phyloP scores from a whole-genome alignment of 1,140 invertebrate species.

The Calephelis nemesis region DNA sequence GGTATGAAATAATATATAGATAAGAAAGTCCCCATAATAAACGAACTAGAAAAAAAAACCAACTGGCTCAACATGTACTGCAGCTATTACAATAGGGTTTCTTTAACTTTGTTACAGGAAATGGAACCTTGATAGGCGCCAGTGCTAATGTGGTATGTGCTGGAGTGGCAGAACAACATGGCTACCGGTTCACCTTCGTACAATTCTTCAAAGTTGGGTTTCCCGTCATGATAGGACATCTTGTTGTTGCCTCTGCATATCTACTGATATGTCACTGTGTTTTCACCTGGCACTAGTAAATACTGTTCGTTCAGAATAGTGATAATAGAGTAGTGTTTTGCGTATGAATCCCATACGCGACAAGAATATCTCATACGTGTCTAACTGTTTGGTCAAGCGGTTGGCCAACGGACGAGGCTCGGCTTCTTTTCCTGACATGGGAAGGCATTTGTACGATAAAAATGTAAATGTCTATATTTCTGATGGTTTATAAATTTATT shows the following conservation, averaged over 20 bases:
- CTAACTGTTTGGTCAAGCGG: too few species aligned
- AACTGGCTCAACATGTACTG: background rate
- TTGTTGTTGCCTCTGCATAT: constrained; percentile 76
- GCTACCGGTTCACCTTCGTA: constrained; percentile 87
- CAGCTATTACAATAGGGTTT: background rate
- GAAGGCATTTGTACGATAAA: too few species aligned
- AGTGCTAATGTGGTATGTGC: constrained; percentile 92
- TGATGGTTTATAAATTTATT: too few species aligned
- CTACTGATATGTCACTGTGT: constrained; percentile 85
- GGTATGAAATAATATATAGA: too few species aligned
- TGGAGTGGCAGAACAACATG: constrained; percentile 91
- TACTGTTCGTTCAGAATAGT: too few species aligned
- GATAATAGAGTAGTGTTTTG: too few species aligned
- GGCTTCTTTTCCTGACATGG: too few species aligned
- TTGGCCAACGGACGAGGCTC: too few species aligned
- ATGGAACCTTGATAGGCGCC: constrained; percentile 91
- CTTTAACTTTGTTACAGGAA: constrained; percentile 76
- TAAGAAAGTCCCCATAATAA: too few species aligned
- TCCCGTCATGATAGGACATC: constrained; percentile 86
- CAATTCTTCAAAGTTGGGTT: constrained; percentile 90
- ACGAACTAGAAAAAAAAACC: background rate
- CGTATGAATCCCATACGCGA: too few species aligned
- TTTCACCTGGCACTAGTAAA: constrained; percentile 81
- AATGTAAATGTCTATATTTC: too few species aligned
- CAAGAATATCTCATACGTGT: too few species aligned